Evolutionary conservation across 1,140 invertebrate genomes (phyloP).

Genomic region (Apis laboriosa): DNA sequence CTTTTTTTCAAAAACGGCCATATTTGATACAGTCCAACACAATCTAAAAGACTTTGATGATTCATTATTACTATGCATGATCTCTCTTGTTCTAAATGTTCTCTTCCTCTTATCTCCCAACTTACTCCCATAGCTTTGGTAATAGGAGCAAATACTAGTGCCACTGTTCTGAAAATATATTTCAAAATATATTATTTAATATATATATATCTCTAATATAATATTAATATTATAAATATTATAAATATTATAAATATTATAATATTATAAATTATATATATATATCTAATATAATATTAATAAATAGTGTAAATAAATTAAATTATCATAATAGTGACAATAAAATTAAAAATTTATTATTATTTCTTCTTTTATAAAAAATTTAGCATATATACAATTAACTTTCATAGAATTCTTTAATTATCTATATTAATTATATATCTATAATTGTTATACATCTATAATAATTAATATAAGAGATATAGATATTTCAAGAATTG

Average conservation of each 20-base stretch:
- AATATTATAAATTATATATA: too few relatives aligned
- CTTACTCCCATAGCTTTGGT: conserved; percentile 88
- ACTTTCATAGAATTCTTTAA: background rate
- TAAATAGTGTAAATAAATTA: background rate
- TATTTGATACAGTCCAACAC: conserved; percentile 91
- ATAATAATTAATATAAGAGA: too few relatives aligned
- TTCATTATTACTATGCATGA: conserved; percentile 92
- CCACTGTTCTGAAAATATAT: conserved; percentile 85
- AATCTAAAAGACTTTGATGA: conserved; percentile 92
- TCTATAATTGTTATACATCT: too few relatives aligned
- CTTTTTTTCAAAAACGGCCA: conserved; percentile 94
- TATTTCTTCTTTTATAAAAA: background rate
- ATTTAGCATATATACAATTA: background rate
- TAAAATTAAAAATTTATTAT: conserved; percentile 3
- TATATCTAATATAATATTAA: background rate
- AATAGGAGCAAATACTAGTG: conserved; percentile 85
- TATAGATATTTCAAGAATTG: too few relatives aligned
- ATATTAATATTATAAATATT: too few relatives aligned
- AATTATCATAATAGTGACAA: background rate
- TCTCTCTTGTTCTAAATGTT: conserved; percentile 88
- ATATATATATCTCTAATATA: too few relatives aligned
- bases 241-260: too few relatives aligned
- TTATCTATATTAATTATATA: too few relatives aligned
- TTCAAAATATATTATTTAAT: conserved; percentile 2
- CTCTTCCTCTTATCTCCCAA: conserved; percentile 89